Conservation (phyloP, 2,888 invertebrate species). For the Agrochola lota region DNA sequence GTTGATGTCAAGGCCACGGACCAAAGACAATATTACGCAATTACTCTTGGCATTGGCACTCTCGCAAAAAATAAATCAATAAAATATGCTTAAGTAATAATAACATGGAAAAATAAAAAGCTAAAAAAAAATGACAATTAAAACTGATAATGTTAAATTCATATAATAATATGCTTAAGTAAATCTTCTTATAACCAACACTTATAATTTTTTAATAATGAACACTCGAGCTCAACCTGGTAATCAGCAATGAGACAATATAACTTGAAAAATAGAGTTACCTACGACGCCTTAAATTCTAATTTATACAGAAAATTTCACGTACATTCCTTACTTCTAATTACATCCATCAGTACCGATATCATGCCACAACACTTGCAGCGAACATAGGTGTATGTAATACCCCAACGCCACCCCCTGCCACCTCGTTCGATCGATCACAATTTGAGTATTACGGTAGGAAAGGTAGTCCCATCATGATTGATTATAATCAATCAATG, state of each 20-base stretch:
- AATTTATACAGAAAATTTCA: neutral
- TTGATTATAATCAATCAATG: slow-evolving; percentile 55
- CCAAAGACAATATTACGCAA: too few relatives aligned
- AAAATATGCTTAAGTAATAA: too few relatives aligned
- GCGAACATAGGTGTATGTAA: neutral
- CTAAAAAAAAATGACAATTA: too few relatives aligned
- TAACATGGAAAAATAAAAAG: too few relatives aligned
- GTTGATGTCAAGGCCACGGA: too few relatives aligned
- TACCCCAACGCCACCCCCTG: neutral
- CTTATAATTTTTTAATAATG: too few relatives aligned
- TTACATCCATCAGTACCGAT: slow-evolving; percentile 16
- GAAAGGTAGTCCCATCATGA: slow-evolving; percentile 21
- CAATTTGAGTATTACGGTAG: slow-evolving; percentile 41
- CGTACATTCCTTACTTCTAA: slow-evolving; percentile 7
- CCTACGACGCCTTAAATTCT: neutral
- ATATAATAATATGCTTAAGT: too few relatives aligned
- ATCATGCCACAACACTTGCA: neutral
- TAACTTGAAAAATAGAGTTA: neutral
- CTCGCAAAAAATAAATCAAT: too few relatives aligned
- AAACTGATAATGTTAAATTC: too few relatives aligned
- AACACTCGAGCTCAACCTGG: neutral
- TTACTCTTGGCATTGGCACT: too few relatives aligned
- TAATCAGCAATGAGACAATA: neutral
- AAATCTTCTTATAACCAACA: too few relatives aligned
- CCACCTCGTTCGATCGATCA: slow-evolving; percentile 45